Evolutionary conservation across 92 coral and sea anemone genomes (phyloP).

Genomic region (Palythoa heliodiscus): DNA sequence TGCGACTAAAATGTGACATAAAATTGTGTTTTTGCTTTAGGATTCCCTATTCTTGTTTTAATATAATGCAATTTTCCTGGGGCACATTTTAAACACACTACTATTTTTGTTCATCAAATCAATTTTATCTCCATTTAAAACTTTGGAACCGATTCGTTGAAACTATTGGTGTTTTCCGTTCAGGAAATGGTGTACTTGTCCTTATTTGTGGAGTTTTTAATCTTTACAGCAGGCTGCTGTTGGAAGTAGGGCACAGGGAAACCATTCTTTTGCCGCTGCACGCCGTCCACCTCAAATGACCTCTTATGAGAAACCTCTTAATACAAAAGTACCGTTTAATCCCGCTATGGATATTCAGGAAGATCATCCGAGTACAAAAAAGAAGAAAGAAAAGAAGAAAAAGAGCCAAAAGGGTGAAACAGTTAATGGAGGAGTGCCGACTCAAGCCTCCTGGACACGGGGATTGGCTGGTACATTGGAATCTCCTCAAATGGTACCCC

Average conservation of each 20-base stretch:
- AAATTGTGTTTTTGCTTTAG: no score
- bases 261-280: neutral
- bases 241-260: conserved; percentile 6
- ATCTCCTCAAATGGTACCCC: conserved; percentile 55
- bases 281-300: conserved; percentile 22
- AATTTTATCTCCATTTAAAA: neutral
- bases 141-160: neutral
- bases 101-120: neutral
- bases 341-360: conserved; percentile 10
- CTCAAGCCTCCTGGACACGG: conserved; percentile 62
- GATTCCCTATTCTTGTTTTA: no score
- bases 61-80: no score
- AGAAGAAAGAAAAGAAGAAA: conserved; percentile 66
- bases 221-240: neutral
- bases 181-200: neutral
- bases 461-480: conserved; percentile 79
- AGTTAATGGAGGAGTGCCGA: conserved; percentile 44
- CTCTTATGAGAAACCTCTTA: conserved; percentile 36
- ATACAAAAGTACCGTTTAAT: neutral
- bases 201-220: no score
- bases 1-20: no score
- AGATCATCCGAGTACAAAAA: conserved; percentile 46
- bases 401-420: conserved; percentile 60
- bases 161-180: neutral
- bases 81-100: no score